Evolutionary conservation across 2,113 vertebrate species (phyloP), one percentile per base, ranked within the genome.

Genomic region (Sakesphorus luctuosus): DNA sequence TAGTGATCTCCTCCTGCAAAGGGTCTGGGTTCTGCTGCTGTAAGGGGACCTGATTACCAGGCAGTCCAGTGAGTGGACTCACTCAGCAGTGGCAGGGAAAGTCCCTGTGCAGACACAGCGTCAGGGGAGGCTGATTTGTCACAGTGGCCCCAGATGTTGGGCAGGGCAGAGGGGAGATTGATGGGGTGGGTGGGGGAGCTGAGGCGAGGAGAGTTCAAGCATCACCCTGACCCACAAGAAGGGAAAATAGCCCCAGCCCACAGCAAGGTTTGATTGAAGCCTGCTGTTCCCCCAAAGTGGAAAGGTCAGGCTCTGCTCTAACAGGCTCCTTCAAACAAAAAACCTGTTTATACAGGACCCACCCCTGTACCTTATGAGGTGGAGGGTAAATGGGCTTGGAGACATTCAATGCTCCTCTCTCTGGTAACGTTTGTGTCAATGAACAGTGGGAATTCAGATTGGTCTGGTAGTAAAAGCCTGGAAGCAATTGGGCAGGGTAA

Each of bases 131-230:
- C 29, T 1, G 3, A 12, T 89, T 28, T 90, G 93, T 92, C 86
- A 86, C 52, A n/a, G 68, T 63, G 82, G 68, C 50, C 65, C 61
- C 53, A 76, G 56, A 58, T 82, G 79, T 75, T 15, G 0, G 68
- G 35, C 49, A 46, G 77, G 75, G 90, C 59, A 61, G 58, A 15
- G 82, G 23, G 17, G 75, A 97, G 97, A 97, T 97, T 95, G 95
- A 97, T 97, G 92, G 78, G 24, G 66, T 95, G 94, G 89, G 93
- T 95, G 80, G 82, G 61, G 75, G 71, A 84, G 81, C 87, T 44
- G 52, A 85, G 94, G 56, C 90, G 75, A 74, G 50, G 71, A 87
- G 90, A 96, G 93, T 97, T 97, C 95, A 97, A 90, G 93, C 94
- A 92, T 86, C 87, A 89, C 77, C 67, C 86, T 96, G 93, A 96